phyloP scores from a whole-genome alignment of 2,888 invertebrate species.

The Drosophila recens region DNA sequence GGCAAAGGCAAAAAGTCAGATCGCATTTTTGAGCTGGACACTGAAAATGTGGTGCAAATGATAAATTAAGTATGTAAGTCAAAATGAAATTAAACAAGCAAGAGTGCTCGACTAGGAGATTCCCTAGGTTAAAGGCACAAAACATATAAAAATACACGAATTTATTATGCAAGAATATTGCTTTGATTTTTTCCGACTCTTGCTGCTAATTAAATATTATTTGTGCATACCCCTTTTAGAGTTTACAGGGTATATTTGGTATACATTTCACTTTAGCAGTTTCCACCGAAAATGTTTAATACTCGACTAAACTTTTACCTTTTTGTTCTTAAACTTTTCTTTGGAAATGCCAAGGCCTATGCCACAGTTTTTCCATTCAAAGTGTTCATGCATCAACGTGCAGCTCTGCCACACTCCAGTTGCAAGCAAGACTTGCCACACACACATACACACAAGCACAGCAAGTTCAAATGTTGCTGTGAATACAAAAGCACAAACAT shows the following conservation, averaged over 20 bases:
- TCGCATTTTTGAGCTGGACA: constrained; percentile 14
- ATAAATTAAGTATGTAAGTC: constrained; percentile 9
- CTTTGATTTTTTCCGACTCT: not conserved
- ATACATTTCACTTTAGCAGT: not conserved
- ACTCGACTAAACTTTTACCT: constrained; percentile 4
- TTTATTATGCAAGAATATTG: not conserved
- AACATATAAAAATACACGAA: not conserved
- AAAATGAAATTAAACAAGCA: not conserved
- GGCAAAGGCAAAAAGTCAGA: constrained; percentile 13
- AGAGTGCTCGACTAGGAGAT: not conserved
- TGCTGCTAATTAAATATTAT: not conserved
- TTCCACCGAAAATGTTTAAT: constrained; percentile 3
- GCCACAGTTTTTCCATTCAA: constrained; percentile 53
- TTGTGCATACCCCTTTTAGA: not conserved
- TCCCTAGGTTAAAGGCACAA: not conserved
- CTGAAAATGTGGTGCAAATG: constrained; percentile 12
- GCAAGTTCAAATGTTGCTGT: constrained; percentile 41
- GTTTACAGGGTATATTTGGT: not conserved
- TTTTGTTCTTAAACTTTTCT: not conserved
- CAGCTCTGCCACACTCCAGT: constrained; percentile 23
- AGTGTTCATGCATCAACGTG: constrained; percentile 55
- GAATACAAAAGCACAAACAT: constrained; percentile 63
- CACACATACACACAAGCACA: constrained; percentile 9
- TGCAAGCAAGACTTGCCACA: constrained; percentile 9
- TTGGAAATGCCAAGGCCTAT: constrained; percentile 49